Base-by-base conservation (phyloP, 2,113 vertebrate species). In the Gyps fulvus region DNA sequence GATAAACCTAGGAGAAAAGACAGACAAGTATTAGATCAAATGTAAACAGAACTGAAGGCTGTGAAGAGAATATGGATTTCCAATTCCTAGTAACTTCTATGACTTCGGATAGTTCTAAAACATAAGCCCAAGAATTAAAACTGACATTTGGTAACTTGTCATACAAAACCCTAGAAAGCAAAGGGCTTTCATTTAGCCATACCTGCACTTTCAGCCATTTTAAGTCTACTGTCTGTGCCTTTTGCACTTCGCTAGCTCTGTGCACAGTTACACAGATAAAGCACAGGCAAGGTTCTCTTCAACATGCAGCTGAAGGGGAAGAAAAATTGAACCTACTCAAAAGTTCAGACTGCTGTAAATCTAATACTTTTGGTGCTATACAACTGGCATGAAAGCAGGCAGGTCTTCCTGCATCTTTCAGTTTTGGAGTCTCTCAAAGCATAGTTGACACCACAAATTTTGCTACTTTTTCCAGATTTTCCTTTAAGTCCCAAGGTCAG, bases 1-100 rank as follows among this genome's bases (percentile, higher is more conserved):
- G 98, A 96, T 99, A 99, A 96, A 99, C 99, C 99, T 99, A 91
- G 7, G 67, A 63, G 89, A 89, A 91, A 16, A 96, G 58, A 89
- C 23, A 93, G 38, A 32, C 7, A 45, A 79, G 38, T 2, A 16
- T 85, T 70, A 87, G 36, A 27, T 45, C 42, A 85, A n/a, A 45
- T 23, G 57, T 57, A 10, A 57, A 38, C 45, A 81, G 67, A 73
- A 34, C 42, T 23, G 54, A 27, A 3, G 21, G 50, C 72, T 58
- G 21, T 31, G 14, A 90, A 73, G 76, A 86, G 43, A 84, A 79
- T 8, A 81, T 0, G 55, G 55, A 55, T 66, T 66, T 45, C 83
- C 83, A 59, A 15, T 9, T 86, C 18, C 13, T 47, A 47, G 59
- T 20, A n/a, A 92, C 61, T 82, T 52, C 80, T 50, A 3, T 6